Percentiles rank a stretch among this genome's conserved stretches.
phyloP scores from a whole-genome alignment of 2,113 vertebrate genomes.

The Menidia beryllina region DNA sequence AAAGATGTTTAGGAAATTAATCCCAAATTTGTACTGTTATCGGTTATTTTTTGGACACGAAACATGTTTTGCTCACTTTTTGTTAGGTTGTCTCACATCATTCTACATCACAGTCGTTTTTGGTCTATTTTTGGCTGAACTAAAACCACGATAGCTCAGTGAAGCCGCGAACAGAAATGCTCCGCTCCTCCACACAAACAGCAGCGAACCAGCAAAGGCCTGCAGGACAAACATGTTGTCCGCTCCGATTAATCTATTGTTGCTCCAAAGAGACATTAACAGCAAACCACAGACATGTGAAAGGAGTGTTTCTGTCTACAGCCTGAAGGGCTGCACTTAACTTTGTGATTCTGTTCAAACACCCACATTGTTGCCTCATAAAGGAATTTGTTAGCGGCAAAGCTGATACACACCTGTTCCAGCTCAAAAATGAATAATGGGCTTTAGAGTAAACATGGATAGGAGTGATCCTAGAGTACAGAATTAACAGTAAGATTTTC shows the following conservation, averaged over 20 bases:
- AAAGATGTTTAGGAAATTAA: too few species aligned
- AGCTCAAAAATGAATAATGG: neutral
- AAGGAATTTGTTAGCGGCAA: constrained; percentile 3
- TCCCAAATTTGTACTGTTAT: neutral
- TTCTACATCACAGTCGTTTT: constrained; percentile 10
- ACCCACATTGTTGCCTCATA: constrained; percentile 39
- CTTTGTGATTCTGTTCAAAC: constrained; percentile 31
- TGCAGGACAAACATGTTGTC: constrained; percentile 63
- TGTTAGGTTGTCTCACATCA: neutral
- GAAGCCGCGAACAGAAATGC: constrained; percentile 19
- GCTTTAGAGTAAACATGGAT: neutral
- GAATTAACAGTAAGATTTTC: neutral
- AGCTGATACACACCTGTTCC: neutral
- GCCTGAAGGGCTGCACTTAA: constrained; percentile 44
- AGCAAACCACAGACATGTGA: constrained; percentile 49
- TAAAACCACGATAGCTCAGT: constrained; percentile 3
- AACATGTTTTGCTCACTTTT: too few species aligned
- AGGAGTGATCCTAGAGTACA: neutral
- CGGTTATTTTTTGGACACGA: too few species aligned
- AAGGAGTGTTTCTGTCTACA: constrained; percentile 53
- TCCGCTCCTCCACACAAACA: constrained; percentile 45
- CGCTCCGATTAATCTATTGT: constrained; percentile 63
- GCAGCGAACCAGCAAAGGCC: constrained; percentile 49
- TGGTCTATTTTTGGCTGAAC: constrained; percentile 10
- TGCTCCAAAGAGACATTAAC: constrained; percentile 68